Conservation (phyloP, 2,888 invertebrate genomes). For the Stenoptilia bipunctidactyla region DNA sequence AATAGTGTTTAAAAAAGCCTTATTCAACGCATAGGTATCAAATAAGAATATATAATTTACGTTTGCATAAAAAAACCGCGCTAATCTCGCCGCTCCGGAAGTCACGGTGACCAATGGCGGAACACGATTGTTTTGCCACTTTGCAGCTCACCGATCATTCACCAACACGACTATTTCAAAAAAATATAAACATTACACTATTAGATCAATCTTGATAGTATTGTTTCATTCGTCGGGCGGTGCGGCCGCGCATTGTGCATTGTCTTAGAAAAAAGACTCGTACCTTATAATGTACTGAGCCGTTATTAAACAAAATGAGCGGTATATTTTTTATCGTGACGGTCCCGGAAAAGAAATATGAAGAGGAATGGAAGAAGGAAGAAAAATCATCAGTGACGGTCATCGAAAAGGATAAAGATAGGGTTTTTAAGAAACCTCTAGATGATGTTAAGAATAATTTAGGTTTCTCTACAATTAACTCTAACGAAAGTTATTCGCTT, state of each 20-base stretch:
- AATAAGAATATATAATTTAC: no score
- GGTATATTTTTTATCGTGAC: slow-evolving; percentile 72
- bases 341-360: slow-evolving; percentile 65
- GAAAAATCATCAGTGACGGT: slow-evolving; percentile 19
- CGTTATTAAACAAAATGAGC: slow-evolving; percentile 40
- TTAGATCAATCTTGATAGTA: background rate
- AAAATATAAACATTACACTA: background rate
- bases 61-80: no score
- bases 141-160: background rate
- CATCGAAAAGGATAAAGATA: slow-evolving; percentile 25
- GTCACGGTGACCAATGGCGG: no score
- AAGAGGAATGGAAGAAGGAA: slow-evolving; percentile 33
- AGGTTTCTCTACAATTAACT: slow-evolving; percentile 17
- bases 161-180: background rate
- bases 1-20: no score
- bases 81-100: no score
- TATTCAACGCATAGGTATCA: no score
- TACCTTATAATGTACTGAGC: background rate
- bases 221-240: background rate
- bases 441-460: slow-evolving; percentile 27
- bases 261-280: background rate
- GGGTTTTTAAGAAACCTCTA: slow-evolving; percentile 22
- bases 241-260: background rate
- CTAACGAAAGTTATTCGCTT: slow-evolving; percentile 17
- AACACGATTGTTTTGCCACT: no score